Conservation (phyloP, 2,888 invertebrate genomes). For the Fragum sueziense region DNA sequence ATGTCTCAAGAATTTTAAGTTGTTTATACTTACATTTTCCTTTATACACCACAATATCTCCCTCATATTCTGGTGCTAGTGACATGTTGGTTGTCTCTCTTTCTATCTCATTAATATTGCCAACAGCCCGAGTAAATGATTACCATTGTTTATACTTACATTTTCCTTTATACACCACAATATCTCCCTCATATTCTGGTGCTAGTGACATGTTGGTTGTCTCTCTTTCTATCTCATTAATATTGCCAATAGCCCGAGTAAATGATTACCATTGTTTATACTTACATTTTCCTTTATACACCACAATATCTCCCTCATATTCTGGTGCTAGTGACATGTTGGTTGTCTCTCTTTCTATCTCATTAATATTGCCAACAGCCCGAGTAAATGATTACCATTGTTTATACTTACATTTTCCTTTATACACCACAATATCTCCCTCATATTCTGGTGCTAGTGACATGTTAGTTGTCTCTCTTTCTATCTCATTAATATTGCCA, state of each 20-base stretch:
- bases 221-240: constrained; percentile 58
- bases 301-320: constrained; percentile 72
- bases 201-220: constrained; percentile 53
- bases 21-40: constrained; percentile 75
- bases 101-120: constrained; percentile 62
- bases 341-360: constrained; percentile 57
- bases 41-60: constrained; percentile 74
- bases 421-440: constrained; percentile 74
- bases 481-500: constrained; percentile 64
- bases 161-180: constrained; percentile 73
- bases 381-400: too few species aligned
- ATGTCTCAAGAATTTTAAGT: constrained; percentile 64
- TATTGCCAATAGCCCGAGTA: constrained; percentile 74
- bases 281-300: constrained; percentile 75
- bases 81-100: constrained; percentile 56
- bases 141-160: too few species aligned
- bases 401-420: constrained; percentile 75
- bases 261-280: too few species aligned
- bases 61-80: constrained; percentile 66
- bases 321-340: constrained; percentile 56
- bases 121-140: constrained; percentile 77
- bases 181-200: constrained; percentile 71
- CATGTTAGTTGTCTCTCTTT: constrained; percentile 55
- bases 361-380: constrained; percentile 71
- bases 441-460: constrained; percentile 64